Evolutionary conservation across 2,797 vertebrate species (phyloP).

Genomic region (Bradypodion pumilum): DNA sequence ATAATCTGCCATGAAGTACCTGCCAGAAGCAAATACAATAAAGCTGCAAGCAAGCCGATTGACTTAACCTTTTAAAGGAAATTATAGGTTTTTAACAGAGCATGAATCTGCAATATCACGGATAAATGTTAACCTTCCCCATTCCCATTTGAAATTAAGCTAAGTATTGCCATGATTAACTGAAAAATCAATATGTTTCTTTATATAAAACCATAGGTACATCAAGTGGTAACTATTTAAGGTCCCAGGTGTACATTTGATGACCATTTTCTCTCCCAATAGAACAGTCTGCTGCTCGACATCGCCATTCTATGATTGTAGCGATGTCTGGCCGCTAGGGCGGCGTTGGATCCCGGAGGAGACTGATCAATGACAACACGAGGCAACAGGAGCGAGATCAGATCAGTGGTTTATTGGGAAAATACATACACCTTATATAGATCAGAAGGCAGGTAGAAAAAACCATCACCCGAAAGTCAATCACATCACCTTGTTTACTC

Average conservation of each 20-base stretch:
- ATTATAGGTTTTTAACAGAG: conserved; percentile 28
- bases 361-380: too few relatives aligned
- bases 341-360: too few relatives aligned
- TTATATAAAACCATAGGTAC: neutral
- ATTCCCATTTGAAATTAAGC: conserved; percentile 23
- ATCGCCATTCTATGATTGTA: neutral
- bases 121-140: neutral
- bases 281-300: neutral
- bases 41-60: neutral
- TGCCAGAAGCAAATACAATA: neutral
- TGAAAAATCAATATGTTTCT: conserved; percentile 25
- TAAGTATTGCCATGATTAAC: conserved; percentile 1
- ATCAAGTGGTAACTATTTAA: neutral
- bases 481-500: too few relatives aligned
- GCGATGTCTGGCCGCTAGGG: too few relatives aligned
- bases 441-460: too few relatives aligned
- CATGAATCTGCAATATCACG: conserved; percentile 15
- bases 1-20: neutral
- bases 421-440: too few relatives aligned
- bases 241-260: neutral
- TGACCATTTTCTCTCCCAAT: conserved; percentile 16
- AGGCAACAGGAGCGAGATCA: too few relatives aligned
- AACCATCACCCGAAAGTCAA: too few relatives aligned
- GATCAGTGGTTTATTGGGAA: too few relatives aligned
- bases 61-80: conserved; percentile 28